Evolutionary conservation across 2,113 vertebrate genomes (phyloP).

Genomic region (Pleuronectes platessa): DNA sequence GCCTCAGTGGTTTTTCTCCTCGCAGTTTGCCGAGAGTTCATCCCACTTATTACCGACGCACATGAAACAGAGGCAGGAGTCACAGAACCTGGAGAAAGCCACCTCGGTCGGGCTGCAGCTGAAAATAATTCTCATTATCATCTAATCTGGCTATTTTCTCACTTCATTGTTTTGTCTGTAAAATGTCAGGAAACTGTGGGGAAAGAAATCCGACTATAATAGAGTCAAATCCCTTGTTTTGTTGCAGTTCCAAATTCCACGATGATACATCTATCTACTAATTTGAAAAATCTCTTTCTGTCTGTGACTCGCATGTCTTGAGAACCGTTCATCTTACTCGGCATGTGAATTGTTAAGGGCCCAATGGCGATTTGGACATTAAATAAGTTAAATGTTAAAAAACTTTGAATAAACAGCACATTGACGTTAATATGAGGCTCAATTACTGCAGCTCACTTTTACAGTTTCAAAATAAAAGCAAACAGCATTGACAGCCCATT

Average conservation of each 20-base stretch:
- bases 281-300: too few species aligned
- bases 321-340: too few species aligned
- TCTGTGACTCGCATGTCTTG: too few species aligned
- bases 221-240: too few species aligned
- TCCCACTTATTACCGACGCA: not conserved
- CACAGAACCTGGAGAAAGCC: not conserved
- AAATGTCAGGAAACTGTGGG: not conserved
- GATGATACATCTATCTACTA: too few species aligned
- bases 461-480: not conserved
- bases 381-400: too few species aligned
- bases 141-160: not conserved
- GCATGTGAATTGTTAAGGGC: too few species aligned
- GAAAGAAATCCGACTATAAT: too few species aligned
- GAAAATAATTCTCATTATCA: not conserved
- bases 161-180: not conserved
- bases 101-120: not conserved
- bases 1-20: not conserved
- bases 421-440: too few species aligned
- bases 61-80: not conserved
- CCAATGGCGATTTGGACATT: too few species aligned
- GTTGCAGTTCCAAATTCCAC: too few species aligned
- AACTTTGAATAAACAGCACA: too few species aligned
- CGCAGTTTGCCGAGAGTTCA: conserved; percentile 1
- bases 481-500: not conserved
- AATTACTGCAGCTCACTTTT: not conserved